phyloP scores from a whole-genome alignment of 2,888 invertebrate species.

The Caenorhabditis becei region DNA sequence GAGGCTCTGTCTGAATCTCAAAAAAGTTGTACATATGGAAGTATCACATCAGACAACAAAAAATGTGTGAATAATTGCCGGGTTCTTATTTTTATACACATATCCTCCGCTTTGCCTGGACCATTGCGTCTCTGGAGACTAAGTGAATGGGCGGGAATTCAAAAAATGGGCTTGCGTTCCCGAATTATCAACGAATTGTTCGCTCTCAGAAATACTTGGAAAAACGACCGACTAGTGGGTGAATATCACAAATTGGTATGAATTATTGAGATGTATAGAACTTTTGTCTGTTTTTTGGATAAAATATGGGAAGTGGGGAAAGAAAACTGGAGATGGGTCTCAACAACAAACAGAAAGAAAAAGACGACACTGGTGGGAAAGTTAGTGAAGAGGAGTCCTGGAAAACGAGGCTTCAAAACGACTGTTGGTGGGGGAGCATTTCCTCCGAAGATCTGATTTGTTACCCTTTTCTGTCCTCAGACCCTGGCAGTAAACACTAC shows the following conservation, averaged over 20 bases:
- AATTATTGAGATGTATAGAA: neutral
- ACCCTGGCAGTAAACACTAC: no score
- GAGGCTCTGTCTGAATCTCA: neutral
- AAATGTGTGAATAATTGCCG: conserved; percentile 33
- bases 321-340: conserved; percentile 8
- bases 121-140: conserved; percentile 36
- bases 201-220: no score
- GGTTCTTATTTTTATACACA: conserved; percentile 34
- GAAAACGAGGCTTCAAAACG: neutral
- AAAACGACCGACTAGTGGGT: neutral
- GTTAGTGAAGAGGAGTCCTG: conserved; percentile 11
- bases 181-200: conserved; percentile 27
- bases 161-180: neutral
- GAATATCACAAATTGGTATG: conserved; percentile 11
- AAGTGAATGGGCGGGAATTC: conserved; percentile 13
- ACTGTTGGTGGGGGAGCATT: neutral
- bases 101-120: neutral
- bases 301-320: neutral
- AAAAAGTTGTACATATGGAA: neutral
- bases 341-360: conserved; percentile 21
- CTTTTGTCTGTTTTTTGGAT: conserved; percentile 2
- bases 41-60: conserved; percentile 29
- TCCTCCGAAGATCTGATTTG: conserved; percentile 1
- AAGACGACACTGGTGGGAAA: conserved; percentile 47
- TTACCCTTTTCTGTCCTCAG: neutral